Percentiles rank a stretch among this genome's conserved stretches.
Evolutionary conservation across 2,888 invertebrate species (phyloP).

Genomic region (Shargacucullia verbasci): DNA sequence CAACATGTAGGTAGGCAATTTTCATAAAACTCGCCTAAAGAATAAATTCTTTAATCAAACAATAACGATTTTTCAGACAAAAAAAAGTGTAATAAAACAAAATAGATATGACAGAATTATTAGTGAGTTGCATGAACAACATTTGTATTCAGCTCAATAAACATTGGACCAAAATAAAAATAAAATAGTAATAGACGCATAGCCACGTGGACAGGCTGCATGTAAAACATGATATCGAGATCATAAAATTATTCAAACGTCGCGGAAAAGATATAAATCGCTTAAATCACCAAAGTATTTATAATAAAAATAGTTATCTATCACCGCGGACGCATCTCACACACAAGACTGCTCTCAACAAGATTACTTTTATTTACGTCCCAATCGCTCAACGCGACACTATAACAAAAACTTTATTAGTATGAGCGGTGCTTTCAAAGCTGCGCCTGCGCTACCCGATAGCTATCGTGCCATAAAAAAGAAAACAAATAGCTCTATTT

Average conservation of each 20-base stretch:
- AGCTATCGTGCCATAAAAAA: constrained; percentile 28
- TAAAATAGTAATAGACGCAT: constrained; percentile 33
- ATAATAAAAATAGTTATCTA: constrained; percentile 63
- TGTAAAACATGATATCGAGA: constrained; percentile 48
- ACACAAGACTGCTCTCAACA: constrained; percentile 54
- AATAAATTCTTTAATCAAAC: constrained; percentile 33
- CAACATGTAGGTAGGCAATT: constrained; percentile 34
- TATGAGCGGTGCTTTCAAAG: constrained; percentile 53
- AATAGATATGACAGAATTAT: constrained; percentile 50
- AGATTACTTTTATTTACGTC: constrained; percentile 56
- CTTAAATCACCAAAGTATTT: constrained; percentile 55
- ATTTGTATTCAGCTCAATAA: constrained; percentile 48
- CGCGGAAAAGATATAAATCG: constrained; percentile 44
- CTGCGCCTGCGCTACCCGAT: constrained; percentile 54
- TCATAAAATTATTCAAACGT: constrained; percentile 53
- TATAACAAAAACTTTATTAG: constrained; percentile 57
- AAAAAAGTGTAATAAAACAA: constrained; percentile 37
- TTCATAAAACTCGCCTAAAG: constrained; percentile 35
- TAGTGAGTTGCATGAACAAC: constrained; percentile 40
- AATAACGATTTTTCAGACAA: constrained; percentile 13
- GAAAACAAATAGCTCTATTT: constrained; percentile 27
- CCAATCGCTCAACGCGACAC: constrained; percentile 58
- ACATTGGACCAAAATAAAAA: constrained; percentile 25
- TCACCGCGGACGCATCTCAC: constrained; percentile 60
- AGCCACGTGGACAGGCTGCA: constrained; percentile 28